A percentile compares a stretch with the other conserved stretches of the same genome.
phyloP scores from a whole-genome alignment of 1,140 invertebrate genomes.

The Leptopilina clavipes region DNA sequence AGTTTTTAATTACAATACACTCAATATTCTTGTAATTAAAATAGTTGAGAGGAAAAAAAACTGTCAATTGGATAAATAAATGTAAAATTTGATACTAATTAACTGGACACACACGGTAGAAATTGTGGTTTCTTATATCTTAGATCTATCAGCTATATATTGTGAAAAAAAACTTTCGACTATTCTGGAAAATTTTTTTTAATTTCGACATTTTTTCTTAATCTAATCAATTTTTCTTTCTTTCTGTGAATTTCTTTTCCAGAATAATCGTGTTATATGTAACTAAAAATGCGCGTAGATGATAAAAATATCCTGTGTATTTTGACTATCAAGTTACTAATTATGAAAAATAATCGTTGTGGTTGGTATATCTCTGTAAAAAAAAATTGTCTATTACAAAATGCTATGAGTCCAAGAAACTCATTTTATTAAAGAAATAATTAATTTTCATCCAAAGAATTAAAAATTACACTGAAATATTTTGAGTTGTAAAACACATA shows the following conservation, averaged over 20 bases:
- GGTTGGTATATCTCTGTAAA: neutral
- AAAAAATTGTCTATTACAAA: neutral
- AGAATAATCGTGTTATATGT: neutral
- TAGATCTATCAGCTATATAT: no score
- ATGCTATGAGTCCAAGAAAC: no score
- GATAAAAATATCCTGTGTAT: neutral
- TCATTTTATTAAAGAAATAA: no score
- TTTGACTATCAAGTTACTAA: neutral
- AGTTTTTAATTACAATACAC: neutral
- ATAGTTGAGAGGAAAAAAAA: neutral
- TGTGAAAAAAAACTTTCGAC: no score
- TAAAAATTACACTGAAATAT: no score
- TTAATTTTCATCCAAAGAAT: no score
- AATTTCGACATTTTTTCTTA: no score
- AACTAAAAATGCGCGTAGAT: conserved; percentile 17
- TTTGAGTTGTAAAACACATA: no score
- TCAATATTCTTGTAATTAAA: neutral
- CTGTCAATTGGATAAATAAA: neutral
- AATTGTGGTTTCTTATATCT: neutral
- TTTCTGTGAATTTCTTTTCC: neutral
- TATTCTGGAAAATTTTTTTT: no score
- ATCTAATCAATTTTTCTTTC: no score
- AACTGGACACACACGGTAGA: neutral
- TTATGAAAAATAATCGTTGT: neutral
- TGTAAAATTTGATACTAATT: neutral